Conservation (phyloP, 2,113 vertebrate species). For the Daubentonia madagascariensis region DNA sequence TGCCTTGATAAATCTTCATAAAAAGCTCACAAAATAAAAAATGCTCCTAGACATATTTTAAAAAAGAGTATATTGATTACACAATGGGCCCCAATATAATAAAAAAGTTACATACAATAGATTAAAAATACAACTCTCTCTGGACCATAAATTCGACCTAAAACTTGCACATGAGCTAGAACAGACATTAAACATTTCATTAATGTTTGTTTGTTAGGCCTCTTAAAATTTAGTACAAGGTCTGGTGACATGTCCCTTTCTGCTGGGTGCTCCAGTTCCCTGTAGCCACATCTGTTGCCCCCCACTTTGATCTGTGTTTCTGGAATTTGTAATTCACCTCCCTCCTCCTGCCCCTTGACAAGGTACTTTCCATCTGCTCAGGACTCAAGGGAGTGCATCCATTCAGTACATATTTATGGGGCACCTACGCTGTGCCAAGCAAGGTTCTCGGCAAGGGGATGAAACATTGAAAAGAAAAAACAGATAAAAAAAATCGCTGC, state of each 20-base stretch:
- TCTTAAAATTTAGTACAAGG: neutral
- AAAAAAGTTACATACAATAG: neutral
- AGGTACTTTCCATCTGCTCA: neutral
- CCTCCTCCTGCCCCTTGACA: neutral
- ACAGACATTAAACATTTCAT: neutral
- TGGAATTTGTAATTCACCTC: neutral
- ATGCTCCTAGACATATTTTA: neutral
- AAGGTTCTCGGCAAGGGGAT: neutral
- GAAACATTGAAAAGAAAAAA: neutral
- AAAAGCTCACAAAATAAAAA: neutral
- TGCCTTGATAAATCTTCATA: neutral
- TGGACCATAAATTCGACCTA: neutral
- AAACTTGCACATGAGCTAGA: neutral
- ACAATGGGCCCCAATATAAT: neutral
- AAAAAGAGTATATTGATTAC: neutral
- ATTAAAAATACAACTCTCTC: slow-evolving; percentile 1
- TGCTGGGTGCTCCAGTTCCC: neutral
- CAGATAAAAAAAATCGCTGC: neutral
- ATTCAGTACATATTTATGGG: neutral
- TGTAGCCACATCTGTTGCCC: fast-evolving
- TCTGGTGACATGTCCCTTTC: neutral
- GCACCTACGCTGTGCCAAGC: neutral
- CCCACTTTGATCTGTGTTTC: neutral
- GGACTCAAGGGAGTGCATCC: neutral
- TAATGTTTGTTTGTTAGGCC: neutral